These are phyloP conservation scores for Osmoderma eremita DNA, from an alignment of 2,888 invertebrate genomes.

Conservation along the genomic window DNA sequence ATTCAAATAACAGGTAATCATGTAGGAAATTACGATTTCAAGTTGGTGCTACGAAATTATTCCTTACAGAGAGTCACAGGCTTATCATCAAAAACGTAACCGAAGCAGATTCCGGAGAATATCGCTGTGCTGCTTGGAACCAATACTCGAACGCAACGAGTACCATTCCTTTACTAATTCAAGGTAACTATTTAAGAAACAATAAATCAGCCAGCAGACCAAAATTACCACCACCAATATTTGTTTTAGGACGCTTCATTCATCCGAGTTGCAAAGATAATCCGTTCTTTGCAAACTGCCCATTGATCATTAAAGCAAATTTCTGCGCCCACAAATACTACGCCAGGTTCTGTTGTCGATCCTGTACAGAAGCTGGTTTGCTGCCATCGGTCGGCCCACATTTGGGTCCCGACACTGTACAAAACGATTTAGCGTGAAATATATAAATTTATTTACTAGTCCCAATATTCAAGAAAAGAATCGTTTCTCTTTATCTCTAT, in stretches of 20 bases:
- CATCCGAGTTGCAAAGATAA: conserved; percentile 88
- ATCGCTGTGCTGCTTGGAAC: conserved; percentile 86
- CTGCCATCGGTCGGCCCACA: conserved; percentile 65
- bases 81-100: conserved; percentile 74
- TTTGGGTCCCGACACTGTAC: conserved; percentile 38
- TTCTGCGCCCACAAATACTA: conserved; percentile 93
- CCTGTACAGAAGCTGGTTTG: conserved; percentile 89
- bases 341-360: conserved; percentile 92
- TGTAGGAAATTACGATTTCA: background rate
- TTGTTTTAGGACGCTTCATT: conserved; percentile 73
- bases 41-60: conserved; percentile 9
- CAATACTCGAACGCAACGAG: conserved; percentile 73
- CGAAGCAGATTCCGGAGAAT: conserved; percentile 79
- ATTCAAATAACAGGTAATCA: conserved; percentile 73
- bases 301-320: conserved; percentile 83
- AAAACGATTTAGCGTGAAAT: conserved; percentile 43
- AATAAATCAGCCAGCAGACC: too few relatives aligned
- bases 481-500: conserved; percentile 24
- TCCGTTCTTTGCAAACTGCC: conserved; percentile 88
- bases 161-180: conserved; percentile 62
- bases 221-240: background rate
- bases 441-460: conserved; percentile 40
- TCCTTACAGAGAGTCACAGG: conserved; percentile 71
- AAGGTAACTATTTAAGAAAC: conserved; percentile 15
- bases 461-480: conserved; percentile 36